A percentile compares a stretch with the other conserved stretches of the same genome.
Evolutionary conservation across 2,797 vertebrate genomes (phyloP).

Genomic region (Urophycis tenuis): DNA sequence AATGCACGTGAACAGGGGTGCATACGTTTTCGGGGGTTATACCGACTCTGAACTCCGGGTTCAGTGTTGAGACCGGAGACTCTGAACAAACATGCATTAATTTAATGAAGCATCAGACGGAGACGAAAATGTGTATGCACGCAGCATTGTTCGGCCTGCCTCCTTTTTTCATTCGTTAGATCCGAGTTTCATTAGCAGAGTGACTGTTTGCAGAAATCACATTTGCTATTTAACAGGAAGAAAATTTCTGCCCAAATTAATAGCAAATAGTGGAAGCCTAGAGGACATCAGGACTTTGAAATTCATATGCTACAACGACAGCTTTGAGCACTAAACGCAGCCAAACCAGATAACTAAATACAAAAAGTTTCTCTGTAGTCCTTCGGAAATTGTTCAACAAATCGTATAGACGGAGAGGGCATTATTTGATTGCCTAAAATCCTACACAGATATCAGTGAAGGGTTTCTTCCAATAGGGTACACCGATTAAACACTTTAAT

Average conservation of each 20-base stretch:
- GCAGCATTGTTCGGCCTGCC: not conserved
- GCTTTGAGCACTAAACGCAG: not conserved
- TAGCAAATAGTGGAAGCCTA: not conserved
- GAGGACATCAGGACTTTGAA: not conserved
- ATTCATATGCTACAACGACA: not conserved
- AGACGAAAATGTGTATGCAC: not conserved
- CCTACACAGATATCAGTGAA: not conserved
- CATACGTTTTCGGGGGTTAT: not conserved
- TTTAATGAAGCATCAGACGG: not conserved
- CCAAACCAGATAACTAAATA: not conserved
- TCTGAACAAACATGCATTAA: not conserved
- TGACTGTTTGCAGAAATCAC: not conserved
- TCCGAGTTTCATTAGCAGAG: constrained; percentile 11
- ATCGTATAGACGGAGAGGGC: not conserved
- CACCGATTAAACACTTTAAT: not conserved
- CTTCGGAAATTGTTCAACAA: not conserved
- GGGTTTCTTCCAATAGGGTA: not conserved
- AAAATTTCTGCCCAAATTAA: not conserved
- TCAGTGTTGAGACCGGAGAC: not conserved
- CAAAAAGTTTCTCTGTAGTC: not conserved
- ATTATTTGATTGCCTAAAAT: not conserved
- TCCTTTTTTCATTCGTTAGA: not conserved
- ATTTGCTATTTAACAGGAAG: not conserved
- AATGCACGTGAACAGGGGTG: not conserved
- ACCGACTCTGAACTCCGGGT: not conserved